Evolutionary conservation across 1,140 invertebrate genomes (phyloP), one percentile per base, ranked within the genome.

Genomic region (Pseudomyrmex concolor): DNA sequence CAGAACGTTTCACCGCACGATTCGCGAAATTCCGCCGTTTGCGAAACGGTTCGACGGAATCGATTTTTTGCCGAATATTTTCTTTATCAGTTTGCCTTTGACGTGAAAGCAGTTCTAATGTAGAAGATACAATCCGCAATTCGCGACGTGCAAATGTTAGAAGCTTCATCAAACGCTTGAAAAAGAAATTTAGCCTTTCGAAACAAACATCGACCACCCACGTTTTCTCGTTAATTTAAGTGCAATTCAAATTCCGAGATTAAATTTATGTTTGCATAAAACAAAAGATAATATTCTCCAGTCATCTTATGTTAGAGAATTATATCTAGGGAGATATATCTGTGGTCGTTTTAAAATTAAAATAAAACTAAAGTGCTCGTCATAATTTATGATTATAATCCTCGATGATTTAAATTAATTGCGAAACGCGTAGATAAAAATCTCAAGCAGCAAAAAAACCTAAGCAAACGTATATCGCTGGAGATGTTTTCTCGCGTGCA

Each of bases 21-120:
- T 76, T 34, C 55, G 45, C 64, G n/a, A 68, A 67, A 51, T 80
- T 84, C 81, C 59, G 81, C 66, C 67, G 59, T 80, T 80, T 34
- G 48, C 57, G 34, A 84, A 71, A 80, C 19, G 22, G 22, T 43
- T n/a, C 34, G 34, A 48, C 51, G 43, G 51, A 13, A 66, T 45
- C 4, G 45, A 55, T 17, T 74, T 54, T 17, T 25, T 34, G n/a
- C 17, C 25, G 13, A 12, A 2, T 34, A 0, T 60, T 9, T 60
- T 22, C 22, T 45, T 68, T 54, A 63, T 84, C 48, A 66, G 77
- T 88, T 73, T 10, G 51, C 77, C 55, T 54, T 22, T n/a, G 9
- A 54, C 25, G 1, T 12, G 22, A 17, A 50, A 15, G 68, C 78
- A 78, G 66, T 57, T 66, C 45, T 57, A 57, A 48, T n/a, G 17